phyloP scores from a whole-genome alignment of 1,140 invertebrate genomes.

The Limonius californicus region DNA sequence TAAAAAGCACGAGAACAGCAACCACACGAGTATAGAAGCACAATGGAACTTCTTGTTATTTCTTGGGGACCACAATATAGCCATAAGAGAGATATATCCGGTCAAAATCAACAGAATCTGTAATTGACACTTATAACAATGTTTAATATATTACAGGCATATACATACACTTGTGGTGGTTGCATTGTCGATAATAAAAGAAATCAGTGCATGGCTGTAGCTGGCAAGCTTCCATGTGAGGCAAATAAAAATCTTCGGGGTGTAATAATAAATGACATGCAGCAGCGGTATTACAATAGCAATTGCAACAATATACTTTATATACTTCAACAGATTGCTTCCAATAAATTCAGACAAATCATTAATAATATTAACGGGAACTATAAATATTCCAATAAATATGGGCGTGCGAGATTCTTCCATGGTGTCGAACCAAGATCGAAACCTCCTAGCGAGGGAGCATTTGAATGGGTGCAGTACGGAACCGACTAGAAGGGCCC shows the following conservation, averaged over 20 bases:
- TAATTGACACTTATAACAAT: constrained; percentile 26
- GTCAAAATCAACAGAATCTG: constrained; percentile 50
- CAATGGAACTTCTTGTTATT: constrained; percentile 55
- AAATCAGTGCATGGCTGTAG: constrained; percentile 28
- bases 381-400: constrained; percentile 63
- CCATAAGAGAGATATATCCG: constrained; percentile 51
- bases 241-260: constrained; percentile 53
- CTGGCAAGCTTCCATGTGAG: constrained; percentile 47
- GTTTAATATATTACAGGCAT: background rate
- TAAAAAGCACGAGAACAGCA: constrained; percentile 57
- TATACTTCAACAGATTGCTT: constrained; percentile 54
- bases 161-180: constrained; percentile 35
- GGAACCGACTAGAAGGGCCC: constrained; percentile 89
- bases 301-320: constrained; percentile 54
- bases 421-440: constrained; percentile 66
- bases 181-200: constrained; percentile 38
- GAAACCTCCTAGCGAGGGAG: constrained; percentile 63
- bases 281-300: constrained; percentile 47
- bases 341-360: constrained; percentile 68
- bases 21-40: constrained; percentile 58
- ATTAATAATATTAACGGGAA: constrained; percentile 72
- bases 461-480: constrained; percentile 87
- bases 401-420: constrained; percentile 59
- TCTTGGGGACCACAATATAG: constrained; percentile 58
- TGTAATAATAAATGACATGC: constrained; percentile 46